phyloP scores from a whole-genome alignment of 2,797 vertebrate species.

The Rhadinocentrus ornatus region DNA sequence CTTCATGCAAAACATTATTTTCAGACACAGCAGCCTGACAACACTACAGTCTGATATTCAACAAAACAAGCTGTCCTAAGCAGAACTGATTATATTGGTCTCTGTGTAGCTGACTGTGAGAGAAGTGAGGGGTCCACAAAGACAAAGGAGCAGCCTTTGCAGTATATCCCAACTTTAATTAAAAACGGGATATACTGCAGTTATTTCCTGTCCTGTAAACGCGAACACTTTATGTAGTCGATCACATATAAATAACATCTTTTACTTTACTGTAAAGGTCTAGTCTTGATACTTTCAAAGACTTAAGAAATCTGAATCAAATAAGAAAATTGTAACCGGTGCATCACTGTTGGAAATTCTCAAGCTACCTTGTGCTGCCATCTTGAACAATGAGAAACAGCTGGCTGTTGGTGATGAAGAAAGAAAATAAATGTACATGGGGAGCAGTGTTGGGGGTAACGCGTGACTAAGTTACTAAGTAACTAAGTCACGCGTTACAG shows the following conservation, averaged over 20 bases:
- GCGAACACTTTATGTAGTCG: background rate
- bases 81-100: background rate
- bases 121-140: background rate
- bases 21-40: background rate
- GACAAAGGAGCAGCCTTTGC: background rate
- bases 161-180: background rate
- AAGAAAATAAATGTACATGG: background rate
- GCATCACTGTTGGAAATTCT: background rate
- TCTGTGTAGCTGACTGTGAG: background rate
- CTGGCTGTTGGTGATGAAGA: background rate
- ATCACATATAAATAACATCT: background rate
- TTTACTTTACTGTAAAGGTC: background rate
- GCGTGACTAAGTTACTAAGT: too few species aligned
- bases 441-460: too few species aligned
- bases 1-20: background rate
- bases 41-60: background rate
- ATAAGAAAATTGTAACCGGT: background rate
- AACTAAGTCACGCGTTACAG: too few species aligned
- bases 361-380: background rate
- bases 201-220: background rate
- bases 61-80: background rate
- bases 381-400: conserved; percentile 2
- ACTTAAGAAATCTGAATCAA: background rate
- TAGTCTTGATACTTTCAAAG: background rate
- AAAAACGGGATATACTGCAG: background rate